These are phyloP conservation scores for Spinibarbus caldwelli DNA, from an alignment of 2,797 vertebrate genomes.

Conservation along the genomic window DNA sequence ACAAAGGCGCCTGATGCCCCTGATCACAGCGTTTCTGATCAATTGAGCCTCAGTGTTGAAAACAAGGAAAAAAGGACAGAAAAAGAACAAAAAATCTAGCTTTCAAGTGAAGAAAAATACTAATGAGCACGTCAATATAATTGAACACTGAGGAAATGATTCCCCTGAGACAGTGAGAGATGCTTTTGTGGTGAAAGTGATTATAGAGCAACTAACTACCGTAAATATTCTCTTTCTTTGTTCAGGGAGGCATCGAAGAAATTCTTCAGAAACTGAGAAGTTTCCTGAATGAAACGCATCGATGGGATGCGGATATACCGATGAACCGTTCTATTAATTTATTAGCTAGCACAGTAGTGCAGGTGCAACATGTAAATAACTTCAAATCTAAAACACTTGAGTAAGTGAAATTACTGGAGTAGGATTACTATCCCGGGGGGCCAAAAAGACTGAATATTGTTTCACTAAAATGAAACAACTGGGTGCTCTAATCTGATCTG, in stretches of 20 bases:
- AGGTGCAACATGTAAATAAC: constrained; percentile 36
- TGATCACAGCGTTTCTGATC: not conserved
- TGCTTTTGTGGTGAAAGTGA: constrained; percentile 46
- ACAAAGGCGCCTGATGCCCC: not conserved
- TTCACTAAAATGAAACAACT: constrained; percentile 1
- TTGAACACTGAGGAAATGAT: constrained; percentile 26
- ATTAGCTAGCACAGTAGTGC: constrained; percentile 20
- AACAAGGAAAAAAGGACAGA: not conserved
- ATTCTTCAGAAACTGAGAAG: constrained; percentile 2
- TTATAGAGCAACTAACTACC: constrained; percentile 42
- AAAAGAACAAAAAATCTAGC: constrained; percentile 4
- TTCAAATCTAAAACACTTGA: constrained; percentile 29
- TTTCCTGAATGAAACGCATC: constrained; percentile 8
- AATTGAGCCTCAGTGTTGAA: constrained; percentile 26
- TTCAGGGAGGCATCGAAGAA: constrained; percentile 20
- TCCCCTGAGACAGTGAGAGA: constrained; percentile 26
- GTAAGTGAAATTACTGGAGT: constrained; percentile 41
- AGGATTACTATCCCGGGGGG: not conserved
- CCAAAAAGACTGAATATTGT: constrained; percentile 21
- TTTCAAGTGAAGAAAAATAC: constrained; percentile 48
- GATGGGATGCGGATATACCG: constrained; percentile 9
- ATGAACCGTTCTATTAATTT: constrained; percentile 25
- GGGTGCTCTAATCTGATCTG: not conserved
- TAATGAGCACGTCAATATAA: constrained; percentile 59
- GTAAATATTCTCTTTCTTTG: constrained; percentile 39